These are phyloP conservation scores for Drosophila rufa DNA, from an alignment of 1,140 invertebrate species.

Conservation along the genomic window DNA sequence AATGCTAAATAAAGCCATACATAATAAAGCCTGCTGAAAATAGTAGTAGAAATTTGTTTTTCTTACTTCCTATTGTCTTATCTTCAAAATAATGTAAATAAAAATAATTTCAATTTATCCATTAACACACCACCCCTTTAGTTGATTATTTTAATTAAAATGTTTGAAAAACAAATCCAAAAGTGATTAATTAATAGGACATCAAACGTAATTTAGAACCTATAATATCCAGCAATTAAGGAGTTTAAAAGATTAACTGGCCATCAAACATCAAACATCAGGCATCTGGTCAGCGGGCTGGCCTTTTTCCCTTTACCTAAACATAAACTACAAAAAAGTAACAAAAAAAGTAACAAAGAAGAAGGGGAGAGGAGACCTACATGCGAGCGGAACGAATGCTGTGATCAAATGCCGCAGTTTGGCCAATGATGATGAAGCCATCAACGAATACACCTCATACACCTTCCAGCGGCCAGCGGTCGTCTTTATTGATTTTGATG, in stretches of 20 bases:
- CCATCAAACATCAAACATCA: constrained; percentile 52
- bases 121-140: no score
- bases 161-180: neutral
- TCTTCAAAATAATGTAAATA: no score
- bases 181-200: constrained; percentile 14
- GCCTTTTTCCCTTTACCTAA: constrained; percentile 25
- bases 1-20: no score
- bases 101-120: no score
- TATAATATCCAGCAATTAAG: constrained; percentile 6
- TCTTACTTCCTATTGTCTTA: no score
- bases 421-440: constrained; percentile 72
- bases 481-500: constrained; percentile 75
- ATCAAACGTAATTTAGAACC: constrained; percentile 1
- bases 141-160: neutral
- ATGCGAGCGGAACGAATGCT: constrained; percentile 69
- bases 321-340: constrained; percentile 9
- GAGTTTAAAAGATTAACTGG: constrained; percentile 26
- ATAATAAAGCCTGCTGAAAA: no score
- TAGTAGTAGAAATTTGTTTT: no score
- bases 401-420: constrained; percentile 65
- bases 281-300: constrained; percentile 33
- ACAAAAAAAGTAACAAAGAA: constrained; percentile 14
- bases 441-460: constrained; percentile 75
- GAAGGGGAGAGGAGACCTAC: constrained; percentile 52
- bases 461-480: constrained; percentile 41